A percentile compares a stretch with the other conserved stretches of the same genome.
Evolutionary conservation across 2,888 invertebrate species (phyloP).

Genomic region (Automeris io): DNA sequence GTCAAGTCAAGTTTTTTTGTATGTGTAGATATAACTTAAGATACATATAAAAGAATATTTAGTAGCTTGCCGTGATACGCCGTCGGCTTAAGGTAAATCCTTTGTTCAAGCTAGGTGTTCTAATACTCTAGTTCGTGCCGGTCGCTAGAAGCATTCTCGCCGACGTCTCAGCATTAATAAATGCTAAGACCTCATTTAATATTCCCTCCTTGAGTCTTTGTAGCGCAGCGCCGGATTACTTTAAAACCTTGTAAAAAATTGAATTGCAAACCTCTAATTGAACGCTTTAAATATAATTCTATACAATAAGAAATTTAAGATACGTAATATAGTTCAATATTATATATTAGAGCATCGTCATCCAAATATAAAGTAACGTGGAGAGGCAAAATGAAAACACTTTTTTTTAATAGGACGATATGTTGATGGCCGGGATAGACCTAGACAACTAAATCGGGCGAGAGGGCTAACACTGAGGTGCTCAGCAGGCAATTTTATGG

Average conservation of each 20-base stretch:
- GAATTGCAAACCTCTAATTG: neutral
- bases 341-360: no score
- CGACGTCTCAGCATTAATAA: slow-evolving; percentile 9
- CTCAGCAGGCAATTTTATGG: no score
- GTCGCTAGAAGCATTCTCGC: neutral
- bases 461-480: no score
- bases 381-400: no score
- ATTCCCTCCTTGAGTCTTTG: slow-evolving; percentile 4
- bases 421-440: no score
- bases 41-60: neutral
- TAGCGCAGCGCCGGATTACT: slow-evolving; percentile 2
- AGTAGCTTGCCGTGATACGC: neutral
- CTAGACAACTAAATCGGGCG: no score
- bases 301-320: no score
- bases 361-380: no score
- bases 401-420: no score
- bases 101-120: slow-evolving; percentile 7
- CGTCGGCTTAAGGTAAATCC: slow-evolving; percentile 7
- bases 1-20: no score
- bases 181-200: slow-evolving; percentile 9
- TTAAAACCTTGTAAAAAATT: slow-evolving; percentile 1
- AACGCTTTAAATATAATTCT: neutral
- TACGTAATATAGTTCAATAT: no score
- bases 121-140: slow-evolving; percentile 3
- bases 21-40: no score